A percentile compares a stretch with the other conserved stretches of the same genome.
Evolutionary conservation across 2,888 invertebrate species (phyloP).

Genomic region (Protodeltote pygarga): DNA sequence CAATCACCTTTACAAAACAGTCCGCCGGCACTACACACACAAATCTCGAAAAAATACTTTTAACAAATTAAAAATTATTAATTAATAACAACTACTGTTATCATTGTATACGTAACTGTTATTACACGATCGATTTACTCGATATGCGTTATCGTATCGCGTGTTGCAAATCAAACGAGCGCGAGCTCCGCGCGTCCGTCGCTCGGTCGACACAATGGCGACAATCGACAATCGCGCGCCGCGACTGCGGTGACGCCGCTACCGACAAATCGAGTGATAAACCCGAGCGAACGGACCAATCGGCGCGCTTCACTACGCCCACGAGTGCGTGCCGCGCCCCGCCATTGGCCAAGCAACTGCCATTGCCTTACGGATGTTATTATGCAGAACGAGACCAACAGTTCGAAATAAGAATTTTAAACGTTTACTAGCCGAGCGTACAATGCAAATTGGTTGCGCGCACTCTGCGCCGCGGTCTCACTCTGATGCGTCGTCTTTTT

Average conservation of each 20-base stretch:
- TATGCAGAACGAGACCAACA: constrained; percentile 85
- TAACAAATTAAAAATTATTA: constrained; percentile 46
- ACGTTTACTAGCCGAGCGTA: constrained; percentile 81
- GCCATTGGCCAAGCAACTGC: constrained; percentile 85
- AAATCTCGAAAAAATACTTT: constrained; percentile 49
- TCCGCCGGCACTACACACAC: constrained; percentile 67
- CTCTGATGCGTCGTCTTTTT: constrained; percentile 71
- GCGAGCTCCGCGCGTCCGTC: constrained; percentile 75
- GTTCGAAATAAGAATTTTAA: constrained; percentile 84
- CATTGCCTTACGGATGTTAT: constrained; percentile 85
- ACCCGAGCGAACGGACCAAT: constrained; percentile 77
- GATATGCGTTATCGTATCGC: constrained; percentile 71
- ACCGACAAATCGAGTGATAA: constrained; percentile 85
- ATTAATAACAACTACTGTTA: constrained; percentile 53
- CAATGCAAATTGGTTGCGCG: constrained; percentile 85
- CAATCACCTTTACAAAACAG: constrained; percentile 54
- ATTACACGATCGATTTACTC: constrained; percentile 69
- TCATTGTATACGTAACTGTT: constrained; percentile 62
- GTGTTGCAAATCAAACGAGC: constrained; percentile 71
- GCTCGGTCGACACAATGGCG: constrained; percentile 80
- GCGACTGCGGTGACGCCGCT: constrained; percentile 81
- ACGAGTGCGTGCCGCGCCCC: constrained; percentile 73
- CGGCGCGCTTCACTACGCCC: constrained; percentile 75
- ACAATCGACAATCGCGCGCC: constrained; percentile 85
- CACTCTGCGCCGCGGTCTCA: constrained; percentile 75